These are phyloP conservation scores for Diploptera punctata DNA, from an alignment of 2,888 invertebrate species.

Conservation along the genomic window DNA sequence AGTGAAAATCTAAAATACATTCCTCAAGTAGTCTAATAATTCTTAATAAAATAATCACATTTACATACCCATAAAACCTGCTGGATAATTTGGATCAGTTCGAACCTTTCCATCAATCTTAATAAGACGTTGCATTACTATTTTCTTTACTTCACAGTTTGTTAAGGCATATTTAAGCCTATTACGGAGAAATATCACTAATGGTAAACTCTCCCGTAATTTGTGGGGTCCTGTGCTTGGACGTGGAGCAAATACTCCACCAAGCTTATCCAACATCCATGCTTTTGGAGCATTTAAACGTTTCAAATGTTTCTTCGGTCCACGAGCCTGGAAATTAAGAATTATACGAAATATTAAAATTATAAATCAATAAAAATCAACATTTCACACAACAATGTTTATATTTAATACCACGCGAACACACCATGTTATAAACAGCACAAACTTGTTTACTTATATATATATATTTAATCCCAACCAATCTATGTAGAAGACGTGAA, in stretches of 20 bases:
- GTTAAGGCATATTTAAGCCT: conserved; percentile 98
- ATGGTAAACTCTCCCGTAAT: conserved; percentile 93
- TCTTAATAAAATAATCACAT: too few species aligned
- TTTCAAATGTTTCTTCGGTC: conserved; percentile 99
- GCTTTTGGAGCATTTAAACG: conserved; percentile 98
- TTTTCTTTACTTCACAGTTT: conserved; percentile 95
- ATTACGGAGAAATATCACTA: conserved; percentile 96
- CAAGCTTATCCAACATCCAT: conserved; percentile 99
- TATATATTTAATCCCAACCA: too few species aligned
- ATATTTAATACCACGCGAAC: too few species aligned
- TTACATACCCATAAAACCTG: conserved; percentile 97
- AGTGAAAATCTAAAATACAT: too few species aligned
- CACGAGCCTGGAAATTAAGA: conserved; percentile 78
- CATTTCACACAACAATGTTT: too few species aligned
- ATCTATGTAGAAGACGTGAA: too few species aligned
- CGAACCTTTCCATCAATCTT: conserved; percentile 98
- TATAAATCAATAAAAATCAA: too few species aligned
- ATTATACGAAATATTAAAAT: not conserved
- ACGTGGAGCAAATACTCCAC: conserved; percentile 97
- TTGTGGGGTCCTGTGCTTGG: conserved; percentile 99
- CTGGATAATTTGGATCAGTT: conserved; percentile 96
- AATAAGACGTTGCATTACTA: conserved; percentile 96
- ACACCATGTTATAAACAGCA: too few species aligned
- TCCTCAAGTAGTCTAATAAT: too few species aligned
- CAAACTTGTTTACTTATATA: too few species aligned